Evolutionary conservation across 2,113 vertebrate genomes (phyloP), one percentile per base, ranked within the genome.

Genomic region (Amphiprion ocellaris): DNA sequence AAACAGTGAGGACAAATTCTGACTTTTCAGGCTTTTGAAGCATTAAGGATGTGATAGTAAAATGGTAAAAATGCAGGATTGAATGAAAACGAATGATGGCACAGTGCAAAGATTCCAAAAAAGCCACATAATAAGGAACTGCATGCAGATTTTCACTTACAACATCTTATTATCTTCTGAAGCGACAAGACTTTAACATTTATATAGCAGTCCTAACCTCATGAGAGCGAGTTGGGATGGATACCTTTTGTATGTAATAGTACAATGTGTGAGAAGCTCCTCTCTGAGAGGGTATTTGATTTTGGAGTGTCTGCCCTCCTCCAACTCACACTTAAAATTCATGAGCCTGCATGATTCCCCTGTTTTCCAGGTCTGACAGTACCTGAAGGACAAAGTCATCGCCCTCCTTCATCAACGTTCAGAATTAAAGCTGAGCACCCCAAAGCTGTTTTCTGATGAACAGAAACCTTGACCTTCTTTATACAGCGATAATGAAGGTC

Each of bases 271-370:
- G 71, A 59, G 58, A 24, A 76, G 73, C 65, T 54, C 56, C 52
- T 79, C 83, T 73, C 44, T 64, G 56, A 58, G 79, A 77, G 65
- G 21, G 41, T 76, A n/a, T 88, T 87, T 88, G 69, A 69, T 83
- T 85, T 82, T 76, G 70, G 11, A 73, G 53, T 15, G 70, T 23
- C 61, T 69, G 82, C 55, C 84, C 81, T 82, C 72, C 58, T 87
- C 54, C 55, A 53, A 4, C 58, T 59, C 26, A 0, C 77, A 83
- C 54, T 91, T 91, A 69, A 87, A 83, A 92, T 90, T 85, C 70
- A 91, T 89, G 77, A 85, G 72, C 56, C 74, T 21, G 71, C 58
- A 63, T 66, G 72, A 77, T 55, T 54, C 24, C 74, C 17, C 19
- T 54, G 54, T 77, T 76, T 65, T 60, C 17, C 47, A 14, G 63